Percentiles rank a stretch among this genome's conserved stretches.
Evolutionary conservation across 1,140 invertebrate species (phyloP).

Genomic region (Megalopta genalis): DNA sequence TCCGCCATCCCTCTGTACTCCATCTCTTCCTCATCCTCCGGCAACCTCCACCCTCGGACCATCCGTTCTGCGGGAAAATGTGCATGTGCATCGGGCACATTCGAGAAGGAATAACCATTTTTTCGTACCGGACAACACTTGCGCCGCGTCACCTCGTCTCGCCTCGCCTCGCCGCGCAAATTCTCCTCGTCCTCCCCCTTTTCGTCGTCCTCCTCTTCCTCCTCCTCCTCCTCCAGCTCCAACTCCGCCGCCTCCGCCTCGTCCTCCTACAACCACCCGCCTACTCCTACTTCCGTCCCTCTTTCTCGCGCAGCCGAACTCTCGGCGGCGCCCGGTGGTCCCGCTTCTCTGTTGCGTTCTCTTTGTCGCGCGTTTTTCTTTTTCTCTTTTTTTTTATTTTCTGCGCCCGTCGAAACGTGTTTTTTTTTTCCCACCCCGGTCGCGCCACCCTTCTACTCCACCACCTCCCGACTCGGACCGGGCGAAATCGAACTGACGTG

Average conservation of each 20-base stretch:
- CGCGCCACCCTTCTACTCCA: slow-evolving; percentile 25
- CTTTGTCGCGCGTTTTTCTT: neutral
- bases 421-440: neutral
- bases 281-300: slow-evolving; percentile 10
- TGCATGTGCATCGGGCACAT: slow-evolving; percentile 73
- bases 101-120: slow-evolving; percentile 74
- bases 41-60: slow-evolving; percentile 52
- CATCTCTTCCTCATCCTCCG: neutral
- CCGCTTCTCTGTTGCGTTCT: slow-evolving; percentile 23
- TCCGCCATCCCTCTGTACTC: neutral
- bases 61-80: slow-evolving; percentile 70
- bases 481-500: slow-evolving; percentile 66
- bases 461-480: slow-evolving; percentile 50
- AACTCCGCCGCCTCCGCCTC: neutral
- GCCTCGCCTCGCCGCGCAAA: slow-evolving; percentile 34
- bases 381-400: slow-evolving; percentile 24
- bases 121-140: slow-evolving; percentile 66
- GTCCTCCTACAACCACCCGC: slow-evolving; percentile 29
- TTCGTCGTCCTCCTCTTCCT: neutral
- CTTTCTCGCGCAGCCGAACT: neutral
- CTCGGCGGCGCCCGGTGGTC: slow-evolving; percentile 2
- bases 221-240: neutral
- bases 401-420: slow-evolving; percentile 25
- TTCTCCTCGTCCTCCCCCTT: slow-evolving; percentile 52
- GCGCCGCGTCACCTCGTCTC: slow-evolving; percentile 55